Base-by-base conservation (phyloP, 2,113 vertebrate species). In the Hippocampus zosterae region DNA sequence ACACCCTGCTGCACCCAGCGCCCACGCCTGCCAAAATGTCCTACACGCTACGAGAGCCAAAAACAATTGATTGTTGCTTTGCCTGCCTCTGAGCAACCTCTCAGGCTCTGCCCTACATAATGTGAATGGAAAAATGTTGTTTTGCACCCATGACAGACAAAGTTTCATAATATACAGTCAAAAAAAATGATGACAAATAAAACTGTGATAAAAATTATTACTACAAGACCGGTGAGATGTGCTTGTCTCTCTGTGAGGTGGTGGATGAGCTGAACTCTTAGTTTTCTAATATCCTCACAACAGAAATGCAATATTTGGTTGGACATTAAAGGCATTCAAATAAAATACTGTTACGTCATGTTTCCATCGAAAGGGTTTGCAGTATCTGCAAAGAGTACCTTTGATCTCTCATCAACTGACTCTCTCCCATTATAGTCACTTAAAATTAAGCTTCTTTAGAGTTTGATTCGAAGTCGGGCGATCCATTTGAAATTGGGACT, bases 1-100 rank as follows among this genome's bases (percentile, higher is more conserved):
- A 61, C 16, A 16, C 29, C n/a, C 33, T 64, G 3, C 37, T 42
- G 19, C 25, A 46, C 23, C 60, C 9, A 16, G 65, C n/a, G 29
- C 9, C 5, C 50, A 61, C 12, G 9, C 42, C 55, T 63, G 52
- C 79, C 75, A 57, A 1, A 19, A 46, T 29, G 72, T 40, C 76
- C 71, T 64, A 67, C 73, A 79, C 61, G 64, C 82, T 79, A 78
- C 73, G n/a, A 40, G 61, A 74, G 75, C 65, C 77, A 83, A 86
- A 87, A 78, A 71, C 75, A 80, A 86, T 85, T 16, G 78, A 82
- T 77, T n/a, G 42, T 65, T 61, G 55, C 71, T 46, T 56, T 19
- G 62, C 48, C 62, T 53, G 52, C 41, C 57, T 62, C 62, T 0
- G 70, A 67, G 60, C 3, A 37, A 59, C 67, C 76, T 78, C 13